Evolutionary conservation across 2,888 invertebrate genomes (phyloP).

Genomic region (Hirtodrosophila trivittata): DNA sequence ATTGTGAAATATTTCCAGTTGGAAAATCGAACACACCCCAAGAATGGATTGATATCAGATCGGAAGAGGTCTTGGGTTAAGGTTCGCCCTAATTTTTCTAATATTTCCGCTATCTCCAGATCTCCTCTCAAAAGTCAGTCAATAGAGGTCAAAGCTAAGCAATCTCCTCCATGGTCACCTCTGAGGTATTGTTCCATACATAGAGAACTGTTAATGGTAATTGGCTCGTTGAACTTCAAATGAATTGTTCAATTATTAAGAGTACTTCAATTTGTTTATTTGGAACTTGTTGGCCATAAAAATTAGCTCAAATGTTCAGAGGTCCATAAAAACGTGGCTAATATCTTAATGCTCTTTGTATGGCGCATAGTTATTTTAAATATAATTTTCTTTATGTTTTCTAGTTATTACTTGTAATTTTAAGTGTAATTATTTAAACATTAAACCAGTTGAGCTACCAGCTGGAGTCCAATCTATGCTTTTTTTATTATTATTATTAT

Average conservation of each 20-base stretch:
- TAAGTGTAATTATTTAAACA: constrained; percentile 75
- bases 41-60: too few relatives aligned
- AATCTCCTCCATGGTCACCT: background rate
- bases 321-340: constrained; percentile 12
- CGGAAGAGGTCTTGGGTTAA: too few relatives aligned
- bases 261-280: constrained; percentile 19
- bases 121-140: too few relatives aligned
- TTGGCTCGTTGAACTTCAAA: constrained; percentile 10
- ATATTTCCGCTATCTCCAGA: too few relatives aligned
- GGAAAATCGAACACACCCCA: background rate
- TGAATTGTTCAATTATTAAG: constrained; percentile 1
- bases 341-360: constrained; percentile 28
- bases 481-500: constrained; percentile 30
- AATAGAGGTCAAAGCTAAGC: too few relatives aligned
- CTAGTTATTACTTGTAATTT: constrained; percentile 50
- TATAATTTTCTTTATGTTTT: constrained; percentile 19
- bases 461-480: constrained; percentile 17
- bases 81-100: too few relatives aligned
- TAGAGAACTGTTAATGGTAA: background rate
- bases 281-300: background rate
- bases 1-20: constrained; percentile 23
- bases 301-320: too few relatives aligned
- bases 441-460: constrained; percentile 65
- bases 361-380: too few relatives aligned
- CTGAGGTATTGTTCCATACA: background rate